Evolutionary conservation across 2,888 invertebrate species (phyloP).

Genomic region (Melieria crassipennis): DNA sequence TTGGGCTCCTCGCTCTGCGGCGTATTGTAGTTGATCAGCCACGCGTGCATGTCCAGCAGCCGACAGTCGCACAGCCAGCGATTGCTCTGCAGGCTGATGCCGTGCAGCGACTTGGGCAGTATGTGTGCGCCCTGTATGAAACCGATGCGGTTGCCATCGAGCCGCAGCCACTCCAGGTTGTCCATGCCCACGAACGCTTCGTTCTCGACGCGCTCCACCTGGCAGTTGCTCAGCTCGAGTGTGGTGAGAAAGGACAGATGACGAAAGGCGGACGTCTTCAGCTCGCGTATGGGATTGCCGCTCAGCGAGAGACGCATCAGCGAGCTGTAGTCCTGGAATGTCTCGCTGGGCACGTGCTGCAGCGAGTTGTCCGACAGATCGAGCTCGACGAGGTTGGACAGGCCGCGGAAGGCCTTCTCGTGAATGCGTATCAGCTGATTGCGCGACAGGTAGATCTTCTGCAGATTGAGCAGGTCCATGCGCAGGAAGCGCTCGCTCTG

Average conservation of each 20-base stretch:
- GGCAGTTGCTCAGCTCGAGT: conserved; percentile 83
- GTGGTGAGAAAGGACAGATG: conserved; percentile 80
- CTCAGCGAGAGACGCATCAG: conserved; percentile 85
- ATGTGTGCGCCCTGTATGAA: conserved; percentile 76
- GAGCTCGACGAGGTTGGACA: conserved; percentile 87
- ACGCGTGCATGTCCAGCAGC: conserved; percentile 78
- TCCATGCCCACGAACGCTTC: conserved; percentile 84
- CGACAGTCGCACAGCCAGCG: conserved; percentile 91
- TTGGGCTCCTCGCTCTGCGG: conserved; percentile 82
- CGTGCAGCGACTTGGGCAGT: conserved; percentile 80
- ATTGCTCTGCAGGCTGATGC: conserved; percentile 85
- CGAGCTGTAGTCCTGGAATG: conserved; percentile 80
- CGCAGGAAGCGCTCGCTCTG: conserved; percentile 82
- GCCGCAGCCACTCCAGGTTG: conserved; percentile 83
- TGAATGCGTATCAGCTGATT: conserved; percentile 83
- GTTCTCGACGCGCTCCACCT: conserved; percentile 79
- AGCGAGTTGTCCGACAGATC: conserved; percentile 86
- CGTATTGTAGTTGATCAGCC: conserved; percentile 81
- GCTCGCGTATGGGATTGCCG: conserved; percentile 81
- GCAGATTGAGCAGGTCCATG: conserved; percentile 83
- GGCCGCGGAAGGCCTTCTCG: conserved; percentile 81
- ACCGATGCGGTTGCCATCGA: conserved; percentile 83
- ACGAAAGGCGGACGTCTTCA: conserved; percentile 78
- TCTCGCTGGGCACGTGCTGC: conserved; percentile 79
- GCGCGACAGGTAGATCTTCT: conserved; percentile 83